Evolutionary conservation across 2,113 vertebrate species (phyloP).

Genomic region (Uropsilus gracilis): DNA sequence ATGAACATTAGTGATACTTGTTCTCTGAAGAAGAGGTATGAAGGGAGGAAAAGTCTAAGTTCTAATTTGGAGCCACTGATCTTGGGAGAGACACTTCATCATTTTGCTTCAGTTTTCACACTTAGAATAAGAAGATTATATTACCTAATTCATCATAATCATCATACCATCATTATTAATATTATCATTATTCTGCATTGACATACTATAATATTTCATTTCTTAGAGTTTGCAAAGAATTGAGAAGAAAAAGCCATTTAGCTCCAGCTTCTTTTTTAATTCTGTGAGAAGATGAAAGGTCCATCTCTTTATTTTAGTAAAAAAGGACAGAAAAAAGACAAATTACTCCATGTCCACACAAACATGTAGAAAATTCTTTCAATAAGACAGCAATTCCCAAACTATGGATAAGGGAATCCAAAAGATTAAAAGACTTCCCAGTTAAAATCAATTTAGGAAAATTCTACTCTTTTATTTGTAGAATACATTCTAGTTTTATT

Average conservation of each 20-base stretch:
- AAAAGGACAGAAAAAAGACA: neutral
- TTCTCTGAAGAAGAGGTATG: slow-evolving; percentile 69
- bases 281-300: neutral
- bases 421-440: slow-evolving; percentile 21
- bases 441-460: neutral
- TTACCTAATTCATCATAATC: slow-evolving; percentile 65
- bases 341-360: neutral
- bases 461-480: slow-evolving; percentile 19
- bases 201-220: neutral
- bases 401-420: neutral
- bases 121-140: slow-evolving; percentile 68
- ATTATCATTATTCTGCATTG: slow-evolving; percentile 68
- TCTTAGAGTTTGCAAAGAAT: slow-evolving; percentile 60
- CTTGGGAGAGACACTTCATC: slow-evolving; percentile 69
- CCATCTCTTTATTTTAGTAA: neutral
- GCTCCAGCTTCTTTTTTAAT: neutral
- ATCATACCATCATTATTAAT: slow-evolving; percentile 61
- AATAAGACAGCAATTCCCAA: neutral
- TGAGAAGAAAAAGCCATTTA: neutral
- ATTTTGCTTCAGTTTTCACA: slow-evolving; percentile 67
- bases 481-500: slow-evolving; percentile 25
- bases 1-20: slow-evolving; percentile 78
- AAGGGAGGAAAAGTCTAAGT: slow-evolving; percentile 52
- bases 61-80: slow-evolving; percentile 66
- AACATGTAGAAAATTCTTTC: neutral